Base-by-base conservation (phyloP, 1,140 invertebrate species). In the Drosophila pruinosa region DNA sequence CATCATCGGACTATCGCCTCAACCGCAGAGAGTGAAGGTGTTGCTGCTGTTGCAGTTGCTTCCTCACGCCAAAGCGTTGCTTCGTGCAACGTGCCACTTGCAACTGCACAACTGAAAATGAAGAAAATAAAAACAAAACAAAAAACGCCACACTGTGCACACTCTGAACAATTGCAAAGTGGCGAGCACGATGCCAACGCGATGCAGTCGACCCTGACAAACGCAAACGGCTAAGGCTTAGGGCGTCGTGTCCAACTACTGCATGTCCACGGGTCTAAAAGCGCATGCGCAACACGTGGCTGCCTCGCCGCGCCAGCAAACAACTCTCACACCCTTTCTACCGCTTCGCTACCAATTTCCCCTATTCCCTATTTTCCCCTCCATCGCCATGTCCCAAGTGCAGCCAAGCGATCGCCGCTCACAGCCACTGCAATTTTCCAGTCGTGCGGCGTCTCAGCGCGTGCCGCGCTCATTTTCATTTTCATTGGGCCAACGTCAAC, bases 281-380 rank as follows among this genome's bases (percentile, higher is more conserved):
- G 82, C 82, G 82, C 82, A 86, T 88, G 82, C 82, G 82, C 82
- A 86, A 89, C 83, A 89, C 83, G 83, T 89, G 83, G 83, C 83
- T 72, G 65, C 76, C 24, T 56, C 54, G n/a, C 71, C 17, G 38
- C 38, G 24, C 10, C 31, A 12, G 34, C 48, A 21, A 54, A 22
- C 34, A 59, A 62, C 63, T 31, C 64, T 68, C 64, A 53, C 65
- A 69, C 65, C 45, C 52, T 24, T 34, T 8, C 34, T 28, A 17
- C 38, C 17, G n/a, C 22, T 28, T n/a, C 21, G 12, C 50, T 57
- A 28, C 28, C 15, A 43, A 26, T 22, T 38, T 7, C 53, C 7
- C 15, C 39, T 45, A 6, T 22, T 73, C 34, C 57, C 47, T 22
- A 47, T 72, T 56, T 56, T 56, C 41, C 17, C 22, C 8, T 2